These are phyloP conservation scores for Cirrhinus mrigala DNA, from an alignment of 2,797 vertebrate species.

Conservation along the genomic window DNA sequence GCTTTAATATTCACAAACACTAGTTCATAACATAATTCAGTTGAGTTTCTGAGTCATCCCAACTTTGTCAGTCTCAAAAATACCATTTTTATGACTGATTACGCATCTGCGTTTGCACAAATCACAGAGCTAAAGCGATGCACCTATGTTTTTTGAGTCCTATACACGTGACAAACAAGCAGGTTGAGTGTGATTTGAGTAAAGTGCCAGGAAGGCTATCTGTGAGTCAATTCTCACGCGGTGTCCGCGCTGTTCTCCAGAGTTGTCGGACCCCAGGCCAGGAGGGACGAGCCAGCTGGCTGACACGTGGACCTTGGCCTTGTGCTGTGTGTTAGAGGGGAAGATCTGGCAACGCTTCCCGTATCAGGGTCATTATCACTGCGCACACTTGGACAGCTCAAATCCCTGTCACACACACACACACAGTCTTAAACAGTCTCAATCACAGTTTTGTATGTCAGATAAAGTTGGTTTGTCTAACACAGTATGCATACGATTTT, in stretches of 20 bases:
- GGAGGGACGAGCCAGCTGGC: conserved; percentile 29
- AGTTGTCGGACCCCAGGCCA: conserved; percentile 22
- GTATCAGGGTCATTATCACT: conserved; percentile 20
- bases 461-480: background rate
- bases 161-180: background rate
- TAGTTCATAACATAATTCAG: background rate
- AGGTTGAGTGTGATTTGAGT: background rate
- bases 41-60: background rate
- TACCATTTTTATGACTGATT: background rate
- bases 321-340: conserved; percentile 3
- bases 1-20: background rate
- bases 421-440: background rate
- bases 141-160: background rate
- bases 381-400: background rate
- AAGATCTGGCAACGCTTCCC: background rate
- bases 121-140: background rate
- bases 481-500: background rate
- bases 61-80: background rate
- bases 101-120: background rate
- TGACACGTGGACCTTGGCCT: conserved; percentile 18
- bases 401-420: background rate
- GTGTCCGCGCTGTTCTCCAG: background rate
- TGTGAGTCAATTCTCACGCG: background rate
- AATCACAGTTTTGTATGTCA: background rate
- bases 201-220: background rate